Conservation (phyloP, 2,797 vertebrate genomes). For the Urophycis tenuis region DNA sequence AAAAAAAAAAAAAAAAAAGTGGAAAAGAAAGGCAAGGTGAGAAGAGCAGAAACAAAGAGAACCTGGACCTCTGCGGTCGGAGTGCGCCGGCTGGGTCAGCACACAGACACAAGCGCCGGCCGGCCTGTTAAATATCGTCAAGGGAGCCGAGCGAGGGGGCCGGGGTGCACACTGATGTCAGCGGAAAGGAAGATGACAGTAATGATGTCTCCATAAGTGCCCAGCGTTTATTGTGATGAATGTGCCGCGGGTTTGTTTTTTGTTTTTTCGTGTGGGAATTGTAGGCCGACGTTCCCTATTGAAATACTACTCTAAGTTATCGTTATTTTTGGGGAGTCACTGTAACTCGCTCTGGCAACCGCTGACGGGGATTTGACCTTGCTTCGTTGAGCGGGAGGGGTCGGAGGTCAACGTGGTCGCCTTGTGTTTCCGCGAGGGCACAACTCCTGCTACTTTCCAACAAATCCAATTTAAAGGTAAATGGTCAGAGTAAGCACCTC, state of each 20-base stretch:
- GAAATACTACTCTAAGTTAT: conserved; percentile 32
- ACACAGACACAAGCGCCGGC: background rate
- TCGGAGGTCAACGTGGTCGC: background rate
- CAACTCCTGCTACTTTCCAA: background rate
- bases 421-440: background rate
- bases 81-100: conserved; percentile 19
- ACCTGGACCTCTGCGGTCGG: background rate
- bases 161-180: conserved; percentile 24
- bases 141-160: conserved; percentile 23
- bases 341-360: background rate
- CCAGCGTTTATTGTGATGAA: conserved; percentile 24
- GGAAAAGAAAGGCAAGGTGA: conserved; percentile 3
- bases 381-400: background rate
- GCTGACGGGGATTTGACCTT: background rate
- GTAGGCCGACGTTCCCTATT: conserved; percentile 15
- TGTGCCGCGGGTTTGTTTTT: conserved; percentile 4
- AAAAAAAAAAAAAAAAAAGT: conserved; percentile 39
- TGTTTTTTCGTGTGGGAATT: background rate
- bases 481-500: background rate
- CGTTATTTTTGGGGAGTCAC: conserved; percentile 9
- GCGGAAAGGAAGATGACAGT: conserved; percentile 17
- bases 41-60: conserved; percentile 6
- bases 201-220: conserved; percentile 32
- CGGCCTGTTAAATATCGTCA: conserved; percentile 22
- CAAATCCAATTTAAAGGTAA: background rate